Evolutionary conservation across 2,888 invertebrate species (phyloP).

Genomic region (Aspidiotus destructor): DNA sequence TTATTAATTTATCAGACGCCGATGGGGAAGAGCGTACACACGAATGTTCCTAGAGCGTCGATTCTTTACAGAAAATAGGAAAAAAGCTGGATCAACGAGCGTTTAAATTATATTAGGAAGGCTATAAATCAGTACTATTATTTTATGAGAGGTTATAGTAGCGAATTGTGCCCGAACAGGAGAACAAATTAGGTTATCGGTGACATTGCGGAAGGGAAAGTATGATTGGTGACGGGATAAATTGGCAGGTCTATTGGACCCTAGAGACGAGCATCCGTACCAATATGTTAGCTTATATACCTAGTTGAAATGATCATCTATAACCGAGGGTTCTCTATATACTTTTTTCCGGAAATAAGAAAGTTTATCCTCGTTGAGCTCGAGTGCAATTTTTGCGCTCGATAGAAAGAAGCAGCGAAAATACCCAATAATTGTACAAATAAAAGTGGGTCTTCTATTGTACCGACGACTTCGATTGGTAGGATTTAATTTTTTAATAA

Average conservation of each 20-base stretch:
- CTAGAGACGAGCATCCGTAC: conserved; percentile 18
- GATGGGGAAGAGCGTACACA: neutral
- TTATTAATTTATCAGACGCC: conserved; percentile 2
- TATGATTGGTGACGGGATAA: conserved; percentile 31
- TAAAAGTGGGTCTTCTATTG: too few species aligned
- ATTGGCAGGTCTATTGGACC: conserved; percentile 30
- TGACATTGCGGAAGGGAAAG: conserved; percentile 17
- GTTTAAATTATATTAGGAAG: conserved; percentile 24
- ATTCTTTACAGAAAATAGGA: neutral
- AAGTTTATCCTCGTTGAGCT: neutral
- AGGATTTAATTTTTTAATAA: too few species aligned
- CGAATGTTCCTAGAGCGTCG: neutral
- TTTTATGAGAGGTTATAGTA: conserved; percentile 26
- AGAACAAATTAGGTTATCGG: conserved; percentile 31
- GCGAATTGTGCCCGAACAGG: conserved; percentile 3
- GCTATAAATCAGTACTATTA: conserved; percentile 30
- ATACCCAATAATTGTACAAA: too few species aligned
- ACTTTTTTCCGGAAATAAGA: neutral
- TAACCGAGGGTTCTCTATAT: neutral
- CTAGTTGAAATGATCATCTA: neutral
- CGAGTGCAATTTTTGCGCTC: too few species aligned
- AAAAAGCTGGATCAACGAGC: neutral
- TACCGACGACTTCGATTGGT: too few species aligned
- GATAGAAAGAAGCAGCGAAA: too few species aligned
- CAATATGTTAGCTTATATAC: conserved; percentile 23